These are phyloP conservation scores for Phataginus tricuspis DNA, from an alignment of 2,797 vertebrate genomes.

Conservation along the genomic window DNA sequence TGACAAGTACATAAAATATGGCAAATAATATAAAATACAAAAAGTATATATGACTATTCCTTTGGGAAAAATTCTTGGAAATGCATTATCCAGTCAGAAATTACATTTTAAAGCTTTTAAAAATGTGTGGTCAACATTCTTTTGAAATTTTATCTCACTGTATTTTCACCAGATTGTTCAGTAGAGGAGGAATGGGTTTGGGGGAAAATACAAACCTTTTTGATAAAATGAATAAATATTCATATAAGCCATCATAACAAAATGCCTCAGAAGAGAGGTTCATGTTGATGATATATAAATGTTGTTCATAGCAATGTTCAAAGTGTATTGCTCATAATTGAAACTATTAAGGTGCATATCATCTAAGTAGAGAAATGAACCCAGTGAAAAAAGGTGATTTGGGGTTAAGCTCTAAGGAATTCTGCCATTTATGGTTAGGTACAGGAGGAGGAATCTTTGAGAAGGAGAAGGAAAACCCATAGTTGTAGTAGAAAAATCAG, in stretches of 20 bases:
- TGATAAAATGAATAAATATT: conserved; percentile 5
- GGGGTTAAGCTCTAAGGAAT: not conserved
- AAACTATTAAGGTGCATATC: not conserved
- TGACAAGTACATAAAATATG: not conserved
- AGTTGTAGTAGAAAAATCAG: not conserved
- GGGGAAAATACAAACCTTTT: not conserved
- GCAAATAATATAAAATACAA: not conserved
- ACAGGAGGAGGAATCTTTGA: not conserved
- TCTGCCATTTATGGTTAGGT: not conserved
- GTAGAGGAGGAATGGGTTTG: not conserved
- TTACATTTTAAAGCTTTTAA: not conserved
- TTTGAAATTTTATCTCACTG: not conserved
- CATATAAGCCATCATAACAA: not conserved
- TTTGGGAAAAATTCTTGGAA: not conserved
- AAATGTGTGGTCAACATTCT: not conserved
- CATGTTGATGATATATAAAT: not conserved
- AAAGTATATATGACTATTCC: not conserved
- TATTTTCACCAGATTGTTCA: not conserved
- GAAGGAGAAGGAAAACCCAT: not conserved
- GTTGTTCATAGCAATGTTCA: not conserved
- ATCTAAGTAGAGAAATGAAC: not conserved
- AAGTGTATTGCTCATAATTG: not conserved
- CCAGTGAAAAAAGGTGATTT: not conserved
- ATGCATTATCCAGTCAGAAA: not conserved
- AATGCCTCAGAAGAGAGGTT: not conserved